phyloP scores from a whole-genome alignment of 2,888 invertebrate species.

The Dryomyza anilis region DNA sequence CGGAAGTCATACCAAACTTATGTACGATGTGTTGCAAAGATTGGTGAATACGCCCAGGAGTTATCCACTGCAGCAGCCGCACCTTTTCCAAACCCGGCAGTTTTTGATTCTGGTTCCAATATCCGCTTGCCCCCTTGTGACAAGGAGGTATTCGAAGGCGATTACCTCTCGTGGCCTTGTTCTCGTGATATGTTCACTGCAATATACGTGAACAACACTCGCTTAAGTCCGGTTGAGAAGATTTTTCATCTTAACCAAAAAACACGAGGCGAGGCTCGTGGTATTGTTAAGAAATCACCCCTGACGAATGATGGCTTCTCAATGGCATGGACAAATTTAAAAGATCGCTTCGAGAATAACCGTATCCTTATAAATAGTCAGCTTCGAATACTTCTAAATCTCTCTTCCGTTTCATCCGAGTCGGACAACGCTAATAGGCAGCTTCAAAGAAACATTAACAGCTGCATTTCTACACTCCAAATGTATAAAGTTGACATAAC shows the following conservation, averaged over 20 bases:
- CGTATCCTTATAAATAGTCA: background rate
- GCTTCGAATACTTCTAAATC: background rate
- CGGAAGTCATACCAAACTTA: background rate
- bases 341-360: constrained; percentile 15
- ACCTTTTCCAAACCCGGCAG: background rate
- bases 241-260: constrained; percentile 19
- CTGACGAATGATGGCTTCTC: constrained; percentile 23
- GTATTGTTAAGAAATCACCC: constrained; percentile 22
- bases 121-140: constrained; percentile 22
- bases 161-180: constrained; percentile 24
- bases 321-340: constrained; percentile 18
- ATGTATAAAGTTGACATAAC: background rate
- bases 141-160: constrained; percentile 18
- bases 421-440: background rate
- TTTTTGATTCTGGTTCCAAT: background rate
- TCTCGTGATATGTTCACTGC: constrained; percentile 28
- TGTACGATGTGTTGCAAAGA: background rate
- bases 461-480: constrained; percentile 1
- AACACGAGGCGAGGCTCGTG: constrained; percentile 22
- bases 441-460: background rate
- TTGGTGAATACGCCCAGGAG: background rate
- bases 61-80: background rate
- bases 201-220: constrained; percentile 14
- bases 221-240: constrained; percentile 25
- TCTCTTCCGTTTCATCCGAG: background rate